Evolutionary conservation across 2,888 invertebrate genomes (phyloP).

Genomic region (Cephus sareptanus): DNA sequence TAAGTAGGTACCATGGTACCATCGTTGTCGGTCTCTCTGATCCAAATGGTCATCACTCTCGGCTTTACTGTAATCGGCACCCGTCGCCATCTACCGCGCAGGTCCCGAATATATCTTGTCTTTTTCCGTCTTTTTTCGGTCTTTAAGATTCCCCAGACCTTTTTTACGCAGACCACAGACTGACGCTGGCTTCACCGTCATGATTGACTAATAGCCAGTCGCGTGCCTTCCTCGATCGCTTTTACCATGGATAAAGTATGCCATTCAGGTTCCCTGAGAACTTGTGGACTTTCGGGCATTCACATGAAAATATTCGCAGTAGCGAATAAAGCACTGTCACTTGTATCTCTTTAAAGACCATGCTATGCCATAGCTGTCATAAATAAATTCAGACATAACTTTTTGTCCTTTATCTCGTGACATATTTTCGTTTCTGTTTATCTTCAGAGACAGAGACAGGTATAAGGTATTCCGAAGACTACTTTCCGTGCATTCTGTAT

Average conservation of each 20-base stretch:
- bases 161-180: background rate
- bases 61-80: background rate
- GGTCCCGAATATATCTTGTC: background rate
- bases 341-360: background rate
- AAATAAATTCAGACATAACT: background rate
- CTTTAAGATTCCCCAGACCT: background rate
- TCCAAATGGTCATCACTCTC: background rate
- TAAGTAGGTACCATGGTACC: background rate
- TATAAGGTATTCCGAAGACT: too few relatives aligned
- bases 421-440: too few relatives aligned
- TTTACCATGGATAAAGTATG: background rate
- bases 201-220: background rate
- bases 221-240: background rate
- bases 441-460: too few relatives aligned
- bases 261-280: background rate
- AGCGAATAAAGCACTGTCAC: background rate
- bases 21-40: background rate
- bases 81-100: background rate
- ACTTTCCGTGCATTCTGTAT: background rate
- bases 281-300: background rate
- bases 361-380: background rate
- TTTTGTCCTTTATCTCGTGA: background rate
- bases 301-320: background rate
- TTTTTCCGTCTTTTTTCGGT: background rate
- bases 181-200: background rate